Percentiles rank a stretch among this genome's conserved stretches.
Conservation (phyloP, 2,888 invertebrate genomes). For the Theristus sp. region DNA sequence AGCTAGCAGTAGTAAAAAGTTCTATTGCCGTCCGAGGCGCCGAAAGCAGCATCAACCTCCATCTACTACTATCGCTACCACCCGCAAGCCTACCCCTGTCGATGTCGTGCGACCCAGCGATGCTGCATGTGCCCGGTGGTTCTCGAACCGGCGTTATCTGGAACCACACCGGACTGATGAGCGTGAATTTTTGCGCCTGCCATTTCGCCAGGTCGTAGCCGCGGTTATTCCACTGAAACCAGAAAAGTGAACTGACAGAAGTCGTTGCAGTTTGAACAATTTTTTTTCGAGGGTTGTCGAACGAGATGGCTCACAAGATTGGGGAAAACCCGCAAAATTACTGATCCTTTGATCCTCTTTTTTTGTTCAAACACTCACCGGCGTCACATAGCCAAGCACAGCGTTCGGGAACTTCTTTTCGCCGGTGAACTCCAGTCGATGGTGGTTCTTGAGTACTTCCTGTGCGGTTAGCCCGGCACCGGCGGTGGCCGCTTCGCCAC, state of each 20-base stretch:
- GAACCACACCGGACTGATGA: constrained; percentile 84
- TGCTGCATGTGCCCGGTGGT: constrained; percentile 29
- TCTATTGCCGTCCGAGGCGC: no score
- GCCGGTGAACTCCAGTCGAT: not conserved
- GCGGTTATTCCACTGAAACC: constrained; percentile 71
- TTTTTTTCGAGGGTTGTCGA: no score
- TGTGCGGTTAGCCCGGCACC: not conserved
- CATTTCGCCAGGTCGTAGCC: constrained; percentile 78
- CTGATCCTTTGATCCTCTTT: no score
- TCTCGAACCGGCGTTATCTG: constrained; percentile 41
- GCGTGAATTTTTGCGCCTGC: constrained; percentile 65
- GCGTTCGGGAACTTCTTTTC: constrained; percentile 20
- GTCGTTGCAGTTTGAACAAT: no score
- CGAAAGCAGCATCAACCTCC: no score
- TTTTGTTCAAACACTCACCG: no score
- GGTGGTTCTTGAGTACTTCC: constrained; percentile 4
- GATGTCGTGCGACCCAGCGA: constrained; percentile 37
- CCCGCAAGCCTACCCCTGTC: constrained; percentile 34
- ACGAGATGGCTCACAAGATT: no score
- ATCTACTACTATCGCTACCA: no score
- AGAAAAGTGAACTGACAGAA: not conserved
- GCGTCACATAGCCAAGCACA: constrained; percentile 76
- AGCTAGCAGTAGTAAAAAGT: no score
- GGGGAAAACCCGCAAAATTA: not conserved
- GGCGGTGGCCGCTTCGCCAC: not conserved